A percentile compares a stretch with the other conserved stretches of the same genome.
Conservation (phyloP, 1,140 invertebrate genomes). For the Scaptodrosophila lebanonensis region DNA sequence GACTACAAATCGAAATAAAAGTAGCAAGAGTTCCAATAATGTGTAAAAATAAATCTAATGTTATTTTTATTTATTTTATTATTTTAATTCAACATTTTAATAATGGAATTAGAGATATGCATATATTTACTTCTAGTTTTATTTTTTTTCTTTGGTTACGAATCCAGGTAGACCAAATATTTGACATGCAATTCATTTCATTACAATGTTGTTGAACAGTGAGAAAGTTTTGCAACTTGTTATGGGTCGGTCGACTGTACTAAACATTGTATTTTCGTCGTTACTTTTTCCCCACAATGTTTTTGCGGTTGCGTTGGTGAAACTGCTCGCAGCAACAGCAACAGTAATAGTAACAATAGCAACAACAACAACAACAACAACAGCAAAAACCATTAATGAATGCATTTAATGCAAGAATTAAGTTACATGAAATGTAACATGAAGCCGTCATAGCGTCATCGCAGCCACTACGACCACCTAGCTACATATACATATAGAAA, state of each 20-base stretch:
- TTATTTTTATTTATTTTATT: too few species aligned
- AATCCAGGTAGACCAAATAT: too few species aligned
- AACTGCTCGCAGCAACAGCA: conserved; percentile 5
- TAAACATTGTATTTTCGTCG: conserved; percentile 47
- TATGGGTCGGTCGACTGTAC: conserved; percentile 49
- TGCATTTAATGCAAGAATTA: conserved; percentile 72
- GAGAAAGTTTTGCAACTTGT: conserved; percentile 49
- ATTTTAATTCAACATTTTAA: conserved; percentile 8
- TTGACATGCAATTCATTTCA: conserved; percentile 1
- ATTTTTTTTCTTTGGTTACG: conserved; percentile 6
- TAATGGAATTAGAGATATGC: too few species aligned
- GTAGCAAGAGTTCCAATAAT: too few species aligned
- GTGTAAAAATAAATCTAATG: too few species aligned
- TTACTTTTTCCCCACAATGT: conserved; percentile 29
- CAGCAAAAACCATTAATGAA: conserved; percentile 58
- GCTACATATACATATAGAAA: too few species aligned
- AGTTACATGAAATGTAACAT: conserved; percentile 67
- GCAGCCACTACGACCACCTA: conserved; percentile 2
- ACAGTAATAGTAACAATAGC: conserved; percentile 31
- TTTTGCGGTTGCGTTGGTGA: conserved; percentile 38
- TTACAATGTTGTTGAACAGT: conserved; percentile 24
- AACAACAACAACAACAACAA: conserved; percentile 6
- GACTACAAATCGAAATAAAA: too few species aligned
- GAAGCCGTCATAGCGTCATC: conserved; percentile 36
- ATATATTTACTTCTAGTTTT: not conserved